Conservation (phyloP, 92 coral and sea anemone species). For the Ricordea florida region DNA sequence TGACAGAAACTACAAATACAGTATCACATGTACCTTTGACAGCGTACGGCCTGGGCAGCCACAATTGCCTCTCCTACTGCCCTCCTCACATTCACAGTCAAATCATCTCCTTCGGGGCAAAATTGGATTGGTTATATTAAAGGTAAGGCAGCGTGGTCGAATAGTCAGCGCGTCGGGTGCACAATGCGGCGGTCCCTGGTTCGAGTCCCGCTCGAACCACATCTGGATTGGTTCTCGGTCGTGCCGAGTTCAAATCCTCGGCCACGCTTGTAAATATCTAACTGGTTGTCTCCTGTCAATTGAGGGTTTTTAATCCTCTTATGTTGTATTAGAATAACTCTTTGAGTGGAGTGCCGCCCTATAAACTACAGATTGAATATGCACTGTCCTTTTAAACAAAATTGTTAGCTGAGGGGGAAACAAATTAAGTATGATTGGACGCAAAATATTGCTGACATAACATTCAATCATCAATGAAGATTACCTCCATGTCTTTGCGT, state of each 20-base stretch:
- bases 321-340: too few species aligned
- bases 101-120: conserved; percentile 13
- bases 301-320: too few species aligned
- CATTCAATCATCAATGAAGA: neutral
- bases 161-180: too few species aligned
- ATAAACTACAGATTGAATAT: too few species aligned
- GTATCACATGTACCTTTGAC: conserved; percentile 13
- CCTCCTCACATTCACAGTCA: conserved; percentile 8
- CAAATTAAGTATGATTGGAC: conserved; percentile 1
- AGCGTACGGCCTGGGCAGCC: conserved; percentile 24
- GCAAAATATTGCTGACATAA: conserved; percentile 4
- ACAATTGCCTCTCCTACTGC: conserved; percentile 21
- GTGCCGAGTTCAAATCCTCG: neutral
- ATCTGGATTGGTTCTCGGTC: too few species aligned
- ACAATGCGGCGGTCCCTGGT: neutral
- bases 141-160: conserved; percentile 17
- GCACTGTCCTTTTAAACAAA: too few species aligned
- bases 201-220: neutral
- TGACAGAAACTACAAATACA: neutral
- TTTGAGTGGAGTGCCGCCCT: too few species aligned
- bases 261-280: neutral
- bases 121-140: conserved; percentile 12
- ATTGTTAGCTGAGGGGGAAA: conserved; percentile 1
- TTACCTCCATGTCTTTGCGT: conserved; percentile 10
- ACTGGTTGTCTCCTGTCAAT: neutral